Evolutionary conservation across 2,113 vertebrate species (phyloP), one percentile per base, ranked within the genome.

Genomic region (Melanerpes formicivorus): DNA sequence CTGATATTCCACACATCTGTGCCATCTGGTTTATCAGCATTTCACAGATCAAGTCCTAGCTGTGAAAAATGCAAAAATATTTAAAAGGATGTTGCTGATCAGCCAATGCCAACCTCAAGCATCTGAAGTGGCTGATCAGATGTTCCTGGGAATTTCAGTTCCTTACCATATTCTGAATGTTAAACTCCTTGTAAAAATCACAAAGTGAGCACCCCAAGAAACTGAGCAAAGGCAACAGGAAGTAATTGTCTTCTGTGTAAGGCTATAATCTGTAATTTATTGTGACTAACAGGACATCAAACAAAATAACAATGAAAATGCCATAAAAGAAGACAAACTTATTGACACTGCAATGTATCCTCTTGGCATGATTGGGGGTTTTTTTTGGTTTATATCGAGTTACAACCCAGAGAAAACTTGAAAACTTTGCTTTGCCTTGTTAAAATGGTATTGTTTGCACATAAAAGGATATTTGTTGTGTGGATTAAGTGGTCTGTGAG

Each of bases 401-500:
- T 92, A 74, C 18, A 93, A 40, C 17, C 17, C 37, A 58, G 64
- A 54, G 48, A 79, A 94, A 77, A 77, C 23, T 30, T 69, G 62
- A 87, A 62, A 77, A 64, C 58, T 83, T 80, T 84, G 19, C 29
- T 91, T 90, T 0, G 13, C 30, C 60, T 73, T 76, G 75, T 83
- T 42, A 5, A 17, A 80, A 48, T 77, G 54, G 11, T 71, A n/a
- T 91, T 90, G 13, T 86, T 90, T 96, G 30, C 48, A 77, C 58
- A 83, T 93, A 19, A 87, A 88, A 93, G 48, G 25, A 13, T 91
- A 52, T 78, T 90, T 84, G 30, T 58, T 88, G 29, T 75, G 77
- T 93, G 85, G 74, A 76, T 75, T 75, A 58, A 74, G 34, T 82
- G 84, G 52, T 77, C 90, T 94, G 48, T 78, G 48, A 95, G 81